Evolutionary conservation across 37 sponge, comb jelly and placozoan species (phyloP).

Genomic region (Petrosia ficiformis): DNA sequence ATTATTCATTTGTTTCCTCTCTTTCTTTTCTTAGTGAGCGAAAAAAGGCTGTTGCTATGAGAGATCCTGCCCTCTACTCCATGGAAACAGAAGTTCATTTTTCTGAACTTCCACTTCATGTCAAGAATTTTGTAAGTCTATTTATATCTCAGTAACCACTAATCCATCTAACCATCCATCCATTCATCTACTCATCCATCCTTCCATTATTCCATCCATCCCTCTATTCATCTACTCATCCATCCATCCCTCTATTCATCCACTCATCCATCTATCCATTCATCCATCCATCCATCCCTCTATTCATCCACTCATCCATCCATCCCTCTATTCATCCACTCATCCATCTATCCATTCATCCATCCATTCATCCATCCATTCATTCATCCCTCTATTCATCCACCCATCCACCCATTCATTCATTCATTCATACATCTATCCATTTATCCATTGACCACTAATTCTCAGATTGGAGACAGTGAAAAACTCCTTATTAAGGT

Average conservation of each 20-base stretch:
- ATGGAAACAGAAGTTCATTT: conserved; percentile 62
- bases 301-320: background rate
- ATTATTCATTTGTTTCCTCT: background rate
- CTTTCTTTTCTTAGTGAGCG: conserved; percentile 48
- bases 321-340: too few species aligned
- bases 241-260: background rate
- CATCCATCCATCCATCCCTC: too few species aligned
- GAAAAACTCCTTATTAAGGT: conserved; percentile 46
- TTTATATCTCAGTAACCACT: too few species aligned
- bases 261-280: background rate
- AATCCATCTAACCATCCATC: too few species aligned
- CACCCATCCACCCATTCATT: background rate
- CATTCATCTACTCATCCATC: background rate
- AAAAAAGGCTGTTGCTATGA: conserved; percentile 39
- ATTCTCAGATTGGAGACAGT: conserved; percentile 17
- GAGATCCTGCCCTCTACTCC: conserved; percentile 57
- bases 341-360: background rate
- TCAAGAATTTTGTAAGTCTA: conserved; percentile 37
- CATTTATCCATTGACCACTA: too few species aligned
- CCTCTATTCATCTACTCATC: background rate
- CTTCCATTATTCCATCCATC: background rate
- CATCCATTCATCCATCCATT: too few species aligned
- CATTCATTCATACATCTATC: background rate
- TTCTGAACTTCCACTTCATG: conserved; percentile 29
- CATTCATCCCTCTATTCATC: too few species aligned